Conservation (phyloP, 2,113 vertebrate species). For the Zapornia atra region DNA sequence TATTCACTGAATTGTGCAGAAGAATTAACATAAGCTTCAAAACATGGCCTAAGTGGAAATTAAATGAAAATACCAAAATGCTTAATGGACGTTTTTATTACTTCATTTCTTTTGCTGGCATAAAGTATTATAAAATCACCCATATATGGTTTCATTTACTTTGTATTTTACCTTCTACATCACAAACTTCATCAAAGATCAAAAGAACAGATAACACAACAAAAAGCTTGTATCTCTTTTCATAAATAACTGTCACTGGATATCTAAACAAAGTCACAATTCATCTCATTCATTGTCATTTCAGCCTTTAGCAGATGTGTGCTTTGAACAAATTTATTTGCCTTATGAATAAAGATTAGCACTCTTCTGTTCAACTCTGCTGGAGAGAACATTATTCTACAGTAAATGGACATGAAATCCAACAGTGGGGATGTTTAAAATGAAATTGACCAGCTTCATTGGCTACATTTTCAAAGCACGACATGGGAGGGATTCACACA, state of each 20-base stretch:
- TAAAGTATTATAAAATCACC: background rate
- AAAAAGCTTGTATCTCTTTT: background rate
- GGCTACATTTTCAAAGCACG: background rate
- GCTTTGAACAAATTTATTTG: slow-evolving; percentile 58
- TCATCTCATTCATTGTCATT: slow-evolving; percentile 27
- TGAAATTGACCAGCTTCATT: background rate
- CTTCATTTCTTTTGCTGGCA: background rate
- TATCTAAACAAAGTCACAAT: slow-evolving; percentile 52
- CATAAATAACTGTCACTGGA: background rate
- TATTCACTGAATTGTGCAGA: background rate
- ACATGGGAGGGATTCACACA: background rate
- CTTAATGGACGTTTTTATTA: background rate
- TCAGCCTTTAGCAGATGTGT: slow-evolving; percentile 53
- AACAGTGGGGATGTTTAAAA: background rate
- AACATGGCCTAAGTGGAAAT: background rate
- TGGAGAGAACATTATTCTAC: slow-evolving; percentile 55
- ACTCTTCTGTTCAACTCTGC: slow-evolving; percentile 20
- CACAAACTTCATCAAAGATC: background rate
- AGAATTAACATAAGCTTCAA: background rate
- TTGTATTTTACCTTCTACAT: background rate
- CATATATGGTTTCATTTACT: background rate
- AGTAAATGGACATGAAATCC: slow-evolving; percentile 59
- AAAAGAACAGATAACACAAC: background rate
- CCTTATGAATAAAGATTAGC: slow-evolving; percentile 75
- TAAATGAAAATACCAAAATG: background rate